Conservation (phyloP, 1,140 invertebrate species). For the Diabrotica undecimpunctata region DNA sequence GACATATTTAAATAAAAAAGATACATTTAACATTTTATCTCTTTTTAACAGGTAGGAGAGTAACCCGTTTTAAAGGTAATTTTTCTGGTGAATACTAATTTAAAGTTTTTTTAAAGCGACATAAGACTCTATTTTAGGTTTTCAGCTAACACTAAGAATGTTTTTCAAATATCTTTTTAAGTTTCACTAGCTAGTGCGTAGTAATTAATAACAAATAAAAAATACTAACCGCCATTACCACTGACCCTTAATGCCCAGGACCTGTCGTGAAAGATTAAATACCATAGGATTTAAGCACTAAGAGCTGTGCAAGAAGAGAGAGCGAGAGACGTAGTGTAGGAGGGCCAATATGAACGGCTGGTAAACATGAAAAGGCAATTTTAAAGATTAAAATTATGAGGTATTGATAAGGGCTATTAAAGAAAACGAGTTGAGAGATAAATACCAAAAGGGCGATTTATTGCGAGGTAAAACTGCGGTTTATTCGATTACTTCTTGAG, state of each 20-base stretch:
- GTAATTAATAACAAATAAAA: too few relatives aligned
- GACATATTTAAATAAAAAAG: too few relatives aligned
- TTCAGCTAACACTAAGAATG: too few relatives aligned
- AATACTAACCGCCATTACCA: not conserved
- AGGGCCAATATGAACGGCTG: slow-evolving; percentile 7
- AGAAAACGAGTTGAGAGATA: not conserved
- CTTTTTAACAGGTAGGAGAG: too few relatives aligned
- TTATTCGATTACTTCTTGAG: too few relatives aligned
- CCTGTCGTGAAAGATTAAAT: not conserved
- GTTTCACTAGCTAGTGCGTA: too few relatives aligned
- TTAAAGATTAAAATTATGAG: slow-evolving; percentile 3
- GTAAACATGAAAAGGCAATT: slow-evolving; percentile 10
- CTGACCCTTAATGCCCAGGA: not conserved
- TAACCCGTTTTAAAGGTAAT: too few relatives aligned
- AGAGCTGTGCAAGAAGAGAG: not conserved
- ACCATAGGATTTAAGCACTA: not conserved
- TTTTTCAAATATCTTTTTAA: too few relatives aligned
- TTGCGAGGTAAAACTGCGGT: not conserved
- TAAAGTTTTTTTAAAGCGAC: too few relatives aligned
- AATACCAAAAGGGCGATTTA: not conserved
- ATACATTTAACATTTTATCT: too few relatives aligned
- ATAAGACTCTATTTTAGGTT: too few relatives aligned
- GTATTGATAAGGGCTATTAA: slow-evolving; percentile 2
- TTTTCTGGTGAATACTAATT: too few relatives aligned
- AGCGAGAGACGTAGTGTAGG: not conserved